Conservation (phyloP, 92 coral and sea anemone species). For the Pocillopora meandrina region DNA sequence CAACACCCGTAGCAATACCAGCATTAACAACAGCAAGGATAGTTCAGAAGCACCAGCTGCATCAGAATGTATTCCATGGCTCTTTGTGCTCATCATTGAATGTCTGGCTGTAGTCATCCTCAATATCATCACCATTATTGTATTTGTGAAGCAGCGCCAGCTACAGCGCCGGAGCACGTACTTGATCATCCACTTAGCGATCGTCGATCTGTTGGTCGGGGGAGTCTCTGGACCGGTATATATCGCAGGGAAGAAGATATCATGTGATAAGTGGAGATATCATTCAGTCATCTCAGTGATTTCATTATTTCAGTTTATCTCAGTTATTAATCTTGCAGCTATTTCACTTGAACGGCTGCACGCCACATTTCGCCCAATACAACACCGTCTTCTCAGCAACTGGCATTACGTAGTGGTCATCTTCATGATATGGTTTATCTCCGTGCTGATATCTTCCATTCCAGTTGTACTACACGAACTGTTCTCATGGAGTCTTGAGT, state of each 20-base stretch:
- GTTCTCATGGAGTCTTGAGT: too few relatives aligned
- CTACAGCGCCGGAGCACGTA: not conserved
- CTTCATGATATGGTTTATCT: not conserved
- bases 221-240: not conserved
- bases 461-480: not conserved
- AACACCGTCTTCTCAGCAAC: not conserved
- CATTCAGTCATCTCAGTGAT: not conserved
- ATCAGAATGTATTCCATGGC: not conserved
- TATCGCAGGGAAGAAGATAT: not conserved
- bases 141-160: conserved; percentile 3
- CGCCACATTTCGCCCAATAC: not conserved
- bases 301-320: not conserved
- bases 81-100: not conserved
- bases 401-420: not conserved
- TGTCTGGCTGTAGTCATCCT: not conserved
- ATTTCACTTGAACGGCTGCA: not conserved
- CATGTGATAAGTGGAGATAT: conserved; percentile 4
- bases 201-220: conserved; percentile 4
- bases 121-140: not conserved
- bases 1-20: too few relatives aligned
- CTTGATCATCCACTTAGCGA: not conserved
- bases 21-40: too few relatives aligned
- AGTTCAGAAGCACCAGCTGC: not conserved
- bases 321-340: not conserved
- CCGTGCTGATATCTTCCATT: not conserved